Conservation (phyloP, 1,140 invertebrate genomes). For the Ericerus pela region DNA sequence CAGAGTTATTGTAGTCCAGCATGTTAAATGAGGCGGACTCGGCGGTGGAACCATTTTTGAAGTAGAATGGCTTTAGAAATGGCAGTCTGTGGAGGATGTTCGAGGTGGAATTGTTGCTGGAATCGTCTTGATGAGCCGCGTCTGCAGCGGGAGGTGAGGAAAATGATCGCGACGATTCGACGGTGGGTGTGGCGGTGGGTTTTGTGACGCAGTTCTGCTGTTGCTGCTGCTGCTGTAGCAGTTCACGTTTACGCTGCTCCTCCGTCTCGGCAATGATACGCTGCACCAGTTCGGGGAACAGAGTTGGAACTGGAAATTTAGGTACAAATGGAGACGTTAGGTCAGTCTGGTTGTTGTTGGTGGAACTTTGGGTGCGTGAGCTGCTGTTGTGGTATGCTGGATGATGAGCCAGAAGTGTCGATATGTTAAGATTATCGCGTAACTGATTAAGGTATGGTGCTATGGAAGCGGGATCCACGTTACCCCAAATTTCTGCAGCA, state of each 20-base stretch:
- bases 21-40: constrained; percentile 28
- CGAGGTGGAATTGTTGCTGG: constrained; percentile 1
- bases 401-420: not conserved
- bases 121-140: not conserved
- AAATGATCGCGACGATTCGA: constrained; percentile 4
- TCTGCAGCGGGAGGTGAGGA: not conserved
- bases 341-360: constrained; percentile 1
- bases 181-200: not conserved
- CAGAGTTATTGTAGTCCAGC: constrained; percentile 26
- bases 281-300: constrained; percentile 42
- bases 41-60: not conserved
- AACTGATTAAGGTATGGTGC: constrained; percentile 40
- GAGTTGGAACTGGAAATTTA: constrained; percentile 16
- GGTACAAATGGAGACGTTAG: not conserved
- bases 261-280: constrained; percentile 33
- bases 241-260: constrained; percentile 25
- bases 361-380: constrained; percentile 13
- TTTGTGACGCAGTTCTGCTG: constrained; percentile 1
- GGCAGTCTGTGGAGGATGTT: not conserved
- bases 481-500: constrained; percentile 30
- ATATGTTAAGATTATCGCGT: not conserved
- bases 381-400: constrained; percentile 6
- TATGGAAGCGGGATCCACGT: constrained; percentile 38
- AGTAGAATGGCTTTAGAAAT: not conserved
- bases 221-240: constrained; percentile 22